phyloP scores from a whole-genome alignment of 2,888 invertebrate genomes.

The Aphidius colemani region DNA sequence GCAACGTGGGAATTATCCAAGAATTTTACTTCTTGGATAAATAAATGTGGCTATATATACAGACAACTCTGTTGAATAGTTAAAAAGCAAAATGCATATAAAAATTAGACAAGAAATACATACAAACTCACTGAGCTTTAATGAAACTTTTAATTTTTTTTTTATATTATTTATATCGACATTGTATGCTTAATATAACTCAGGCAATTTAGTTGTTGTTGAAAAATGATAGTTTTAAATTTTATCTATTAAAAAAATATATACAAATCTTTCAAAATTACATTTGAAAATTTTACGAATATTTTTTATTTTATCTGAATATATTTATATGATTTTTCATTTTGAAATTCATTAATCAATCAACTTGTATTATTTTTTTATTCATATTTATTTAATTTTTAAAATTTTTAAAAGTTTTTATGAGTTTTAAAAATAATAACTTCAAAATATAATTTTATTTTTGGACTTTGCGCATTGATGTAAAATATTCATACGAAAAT shows the following conservation, averaged over 20 bases:
- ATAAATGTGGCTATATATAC: conserved; percentile 30
- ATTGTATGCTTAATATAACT: neutral
- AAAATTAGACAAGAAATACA: conserved; percentile 19
- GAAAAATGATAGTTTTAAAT: too few species aligned
- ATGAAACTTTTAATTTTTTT: conserved; percentile 18
- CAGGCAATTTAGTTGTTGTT: too few species aligned
- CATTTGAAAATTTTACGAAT: too few species aligned
- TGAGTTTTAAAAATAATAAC: neutral
- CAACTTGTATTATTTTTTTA: neutral
- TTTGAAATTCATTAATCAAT: too few species aligned
- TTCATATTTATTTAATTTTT: neutral
- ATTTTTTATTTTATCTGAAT: too few species aligned
- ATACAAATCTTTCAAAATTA: too few species aligned
- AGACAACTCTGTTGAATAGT: conserved; percentile 6
- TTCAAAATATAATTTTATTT: too few species aligned
- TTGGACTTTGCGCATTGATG: too few species aligned
- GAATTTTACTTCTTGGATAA: conserved; percentile 34
- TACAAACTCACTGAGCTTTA: neutral
- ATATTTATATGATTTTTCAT: too few species aligned
- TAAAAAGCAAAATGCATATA: conserved; percentile 18
- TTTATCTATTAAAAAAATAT: too few species aligned
- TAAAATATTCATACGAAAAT: too few species aligned
- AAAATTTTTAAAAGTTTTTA: neutral
- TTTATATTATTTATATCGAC: neutral
- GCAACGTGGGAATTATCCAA: conserved; percentile 38